Conservation (phyloP, 1,140 invertebrate genomes). For the Drosophila prosaltans region DNA sequence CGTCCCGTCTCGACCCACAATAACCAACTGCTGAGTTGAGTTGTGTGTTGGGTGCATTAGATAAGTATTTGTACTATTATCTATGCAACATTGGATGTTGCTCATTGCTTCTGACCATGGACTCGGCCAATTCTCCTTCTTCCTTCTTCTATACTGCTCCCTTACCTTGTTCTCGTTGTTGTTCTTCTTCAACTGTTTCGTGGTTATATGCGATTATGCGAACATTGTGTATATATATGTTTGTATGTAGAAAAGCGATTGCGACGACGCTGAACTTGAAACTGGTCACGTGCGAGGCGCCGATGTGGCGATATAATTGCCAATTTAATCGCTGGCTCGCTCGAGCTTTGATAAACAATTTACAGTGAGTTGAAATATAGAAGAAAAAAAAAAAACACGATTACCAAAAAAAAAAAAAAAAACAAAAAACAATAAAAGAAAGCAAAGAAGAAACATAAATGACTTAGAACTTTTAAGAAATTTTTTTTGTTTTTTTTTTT, state of each 20-base stretch:
- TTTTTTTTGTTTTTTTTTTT: no score
- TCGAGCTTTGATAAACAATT: slow-evolving; percentile 62
- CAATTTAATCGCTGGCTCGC: slow-evolving; percentile 68
- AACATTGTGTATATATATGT: slow-evolving; percentile 1
- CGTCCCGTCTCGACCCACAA: not conserved
- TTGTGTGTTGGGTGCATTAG: slow-evolving; percentile 7
- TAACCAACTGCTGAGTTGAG: not conserved
- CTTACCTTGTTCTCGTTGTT: not conserved
- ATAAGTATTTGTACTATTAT: slow-evolving; percentile 9
- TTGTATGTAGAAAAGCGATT: not conserved
- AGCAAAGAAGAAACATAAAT: no score
- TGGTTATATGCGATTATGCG: slow-evolving; percentile 43
- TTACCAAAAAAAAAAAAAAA: not conserved
- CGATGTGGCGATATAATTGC: slow-evolving; percentile 73
- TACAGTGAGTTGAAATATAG: slow-evolving; percentile 5
- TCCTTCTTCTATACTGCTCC: not conserved
- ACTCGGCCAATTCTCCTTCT: not conserved
- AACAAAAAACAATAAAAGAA: not conserved
- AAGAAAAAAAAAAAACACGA: no score
- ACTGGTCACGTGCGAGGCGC: slow-evolving; percentile 68
- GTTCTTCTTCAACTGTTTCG: slow-evolving; percentile 9
- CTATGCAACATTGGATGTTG: slow-evolving; percentile 2
- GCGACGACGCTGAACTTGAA: slow-evolving; percentile 61
- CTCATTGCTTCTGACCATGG: slow-evolving; percentile 4
- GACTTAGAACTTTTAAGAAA: no score